Conservation (phyloP, 2,113 vertebrate species). For the Melanostigma gelatinosum region DNA sequence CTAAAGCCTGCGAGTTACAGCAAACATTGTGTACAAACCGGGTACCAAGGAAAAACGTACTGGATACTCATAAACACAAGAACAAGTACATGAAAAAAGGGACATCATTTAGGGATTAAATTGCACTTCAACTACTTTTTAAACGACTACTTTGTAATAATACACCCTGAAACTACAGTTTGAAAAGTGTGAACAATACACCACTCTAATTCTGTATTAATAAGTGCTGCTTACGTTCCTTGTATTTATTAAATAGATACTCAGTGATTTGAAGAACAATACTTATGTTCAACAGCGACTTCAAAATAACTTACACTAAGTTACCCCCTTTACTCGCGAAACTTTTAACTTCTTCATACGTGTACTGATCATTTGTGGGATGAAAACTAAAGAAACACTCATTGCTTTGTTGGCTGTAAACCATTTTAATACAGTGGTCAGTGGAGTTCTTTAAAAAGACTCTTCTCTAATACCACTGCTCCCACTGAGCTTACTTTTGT, state of each 20-base stretch:
- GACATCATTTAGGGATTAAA: background rate
- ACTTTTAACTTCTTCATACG: background rate
- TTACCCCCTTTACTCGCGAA: background rate
- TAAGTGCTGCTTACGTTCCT: background rate
- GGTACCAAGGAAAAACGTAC: background rate
- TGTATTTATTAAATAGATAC: background rate
- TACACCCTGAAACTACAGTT: background rate
- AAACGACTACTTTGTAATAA: background rate
- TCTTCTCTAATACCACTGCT: conserved; percentile 5
- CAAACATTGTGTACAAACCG: background rate
- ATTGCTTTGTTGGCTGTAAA: background rate
- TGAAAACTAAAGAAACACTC: background rate
- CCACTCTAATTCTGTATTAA: background rate
- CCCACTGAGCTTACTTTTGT: conserved; percentile 24
- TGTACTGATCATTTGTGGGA: background rate
- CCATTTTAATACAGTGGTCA: conserved; percentile 15
- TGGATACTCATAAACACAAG: background rate
- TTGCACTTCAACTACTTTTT: background rate
- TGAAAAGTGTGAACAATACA: background rate
- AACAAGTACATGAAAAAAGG: background rate
- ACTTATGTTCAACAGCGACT: background rate
- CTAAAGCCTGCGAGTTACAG: background rate
- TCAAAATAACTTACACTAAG: background rate
- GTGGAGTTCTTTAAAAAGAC: background rate
- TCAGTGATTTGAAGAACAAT: background rate